Base-by-base conservation (phyloP, 2,797 vertebrate genomes). In the Rhinichthys osculus region DNA sequence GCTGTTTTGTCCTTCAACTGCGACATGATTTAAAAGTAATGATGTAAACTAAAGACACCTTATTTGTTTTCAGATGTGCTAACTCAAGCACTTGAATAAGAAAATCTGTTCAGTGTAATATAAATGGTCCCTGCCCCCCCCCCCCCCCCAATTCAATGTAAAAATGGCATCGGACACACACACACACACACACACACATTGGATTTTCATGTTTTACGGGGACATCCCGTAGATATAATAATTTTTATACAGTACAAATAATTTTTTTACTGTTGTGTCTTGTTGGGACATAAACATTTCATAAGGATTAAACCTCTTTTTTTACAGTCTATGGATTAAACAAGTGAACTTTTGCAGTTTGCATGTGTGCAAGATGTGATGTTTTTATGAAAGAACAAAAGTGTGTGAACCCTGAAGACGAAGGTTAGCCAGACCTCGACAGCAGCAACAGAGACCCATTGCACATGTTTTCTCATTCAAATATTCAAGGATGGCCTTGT, bases 1-100 rank as follows among this genome's bases (percentile, higher is more conserved):
- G 82, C 47, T 76, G 76, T 33, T 79, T 76, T 80, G 77, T 87
- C 81, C 77, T 84, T 84, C 23, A 80, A 50, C 54, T 44, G 44
- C 44, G 10, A 52, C 33, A 66, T 30, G 69, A 71, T 83, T 70
- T 33, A 70, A 42, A 57, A 59, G 64, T 40, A 82, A 82, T 78
- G 33, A 72, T 62, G 78, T 69, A 50, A 81, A 67, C 47, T 74
- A 67, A 78, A 78, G n/a, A 84, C 47, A 42, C 10, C 35, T 78
- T 23, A 70, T 76, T 83, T 77, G 57, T 40, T 67, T 76, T 83
- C 6, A 77, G 71, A 67, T 67, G 30, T 52, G 71, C 21, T 35
- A 74, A 64, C 42, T 76, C 42, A 42, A 42, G 80, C 33, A 40
- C 66, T 81, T 81, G 23, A 1, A 78, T 27, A 27, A 40, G 14